phyloP scores from a whole-genome alignment of 2,888 invertebrate species.

The Melinaea menophilus region DNA sequence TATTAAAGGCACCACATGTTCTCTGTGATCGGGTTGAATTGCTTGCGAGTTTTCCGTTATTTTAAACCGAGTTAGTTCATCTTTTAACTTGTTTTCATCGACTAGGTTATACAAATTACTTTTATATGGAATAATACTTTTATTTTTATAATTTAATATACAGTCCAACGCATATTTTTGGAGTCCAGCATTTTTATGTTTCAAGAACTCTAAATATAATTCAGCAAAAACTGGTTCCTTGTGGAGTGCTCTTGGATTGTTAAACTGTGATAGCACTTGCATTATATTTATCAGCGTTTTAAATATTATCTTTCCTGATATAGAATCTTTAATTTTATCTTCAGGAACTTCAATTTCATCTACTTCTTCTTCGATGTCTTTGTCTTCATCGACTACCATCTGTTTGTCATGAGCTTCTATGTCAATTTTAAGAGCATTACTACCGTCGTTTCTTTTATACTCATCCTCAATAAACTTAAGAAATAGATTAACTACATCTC shows the following conservation, averaged over 20 bases:
- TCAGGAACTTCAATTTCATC: slow-evolving; percentile 56
- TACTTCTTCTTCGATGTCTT: slow-evolving; percentile 52
- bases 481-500: slow-evolving; percentile 88
- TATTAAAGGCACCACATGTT: slow-evolving; percentile 85
- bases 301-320: slow-evolving; percentile 65
- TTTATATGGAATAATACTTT: slow-evolving; percentile 87
- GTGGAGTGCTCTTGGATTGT: slow-evolving; percentile 88
- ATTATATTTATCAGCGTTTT: slow-evolving; percentile 82
- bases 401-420: slow-evolving; percentile 76
- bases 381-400: slow-evolving; percentile 54
- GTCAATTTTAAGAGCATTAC: slow-evolving; percentile 73
- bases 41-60: slow-evolving; percentile 83
- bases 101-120: slow-evolving; percentile 87
- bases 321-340: slow-evolving; percentile 44
- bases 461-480: slow-evolving; percentile 86
- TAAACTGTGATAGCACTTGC: slow-evolving; percentile 86
- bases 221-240: slow-evolving; percentile 85
- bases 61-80: slow-evolving; percentile 88
- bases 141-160: slow-evolving; percentile 89
- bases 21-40: slow-evolving; percentile 85
- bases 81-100: slow-evolving; percentile 92
- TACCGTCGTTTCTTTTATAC: slow-evolving; percentile 57
- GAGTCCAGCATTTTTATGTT: slow-evolving; percentile 85
- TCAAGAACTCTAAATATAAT: slow-evolving; percentile 88
- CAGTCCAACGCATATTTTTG: slow-evolving; percentile 93